Evolutionary conservation across 1,140 invertebrate species (phyloP).

Genomic region (Tetragnatha versicolor): DNA sequence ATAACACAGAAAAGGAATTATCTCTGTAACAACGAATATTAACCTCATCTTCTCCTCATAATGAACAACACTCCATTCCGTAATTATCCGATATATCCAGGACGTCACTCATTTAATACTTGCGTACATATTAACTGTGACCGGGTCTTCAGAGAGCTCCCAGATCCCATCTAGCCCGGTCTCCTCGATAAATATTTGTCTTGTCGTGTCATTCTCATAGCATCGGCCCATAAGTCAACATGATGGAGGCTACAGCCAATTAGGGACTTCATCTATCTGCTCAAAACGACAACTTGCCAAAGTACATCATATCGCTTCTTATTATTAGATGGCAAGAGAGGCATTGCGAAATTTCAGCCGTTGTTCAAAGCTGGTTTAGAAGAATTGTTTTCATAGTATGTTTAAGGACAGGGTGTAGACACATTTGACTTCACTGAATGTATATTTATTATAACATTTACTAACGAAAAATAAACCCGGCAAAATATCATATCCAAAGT

Average conservation of each 20-base stretch:
- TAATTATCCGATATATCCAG: conserved; percentile 2
- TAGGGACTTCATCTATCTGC: conserved; percentile 28
- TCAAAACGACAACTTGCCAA: neutral
- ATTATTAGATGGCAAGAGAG: no score
- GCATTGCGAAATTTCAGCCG: no score
- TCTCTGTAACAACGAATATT: no score
- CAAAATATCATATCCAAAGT: no score
- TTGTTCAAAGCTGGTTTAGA: no score
- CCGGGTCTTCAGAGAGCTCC: neutral
- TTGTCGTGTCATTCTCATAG: conserved; percentile 28
- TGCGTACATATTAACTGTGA: conserved; percentile 21
- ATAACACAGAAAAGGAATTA: no score
- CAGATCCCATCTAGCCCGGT: conserved; percentile 28
- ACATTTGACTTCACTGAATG: no score
- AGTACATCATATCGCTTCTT: neutral
- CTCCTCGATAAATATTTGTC: conserved; percentile 35
- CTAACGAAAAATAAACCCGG: no score
- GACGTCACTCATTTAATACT: neutral
- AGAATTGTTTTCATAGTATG: no score
- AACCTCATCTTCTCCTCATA: no score
- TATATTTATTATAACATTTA: no score
- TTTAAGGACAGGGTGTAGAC: no score
- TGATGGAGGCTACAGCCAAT: conserved; percentile 32
- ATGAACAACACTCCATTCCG: neutral
- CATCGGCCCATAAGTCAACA: conserved; percentile 34